phyloP scores from a whole-genome alignment of 37 sponge, comb jelly and placozoan species.

The Chondrosia reniformis region DNA sequence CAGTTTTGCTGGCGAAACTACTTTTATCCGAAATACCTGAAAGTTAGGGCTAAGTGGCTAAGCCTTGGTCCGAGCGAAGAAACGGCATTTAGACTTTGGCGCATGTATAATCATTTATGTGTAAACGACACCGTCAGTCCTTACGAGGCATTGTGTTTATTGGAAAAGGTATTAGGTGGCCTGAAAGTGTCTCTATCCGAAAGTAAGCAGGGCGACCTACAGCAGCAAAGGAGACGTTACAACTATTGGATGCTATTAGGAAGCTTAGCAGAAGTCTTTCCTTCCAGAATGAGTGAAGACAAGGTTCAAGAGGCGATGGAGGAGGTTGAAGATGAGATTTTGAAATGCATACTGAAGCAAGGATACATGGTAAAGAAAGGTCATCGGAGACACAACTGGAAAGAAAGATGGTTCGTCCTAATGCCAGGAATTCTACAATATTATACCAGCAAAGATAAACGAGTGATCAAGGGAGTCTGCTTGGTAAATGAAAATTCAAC shows the following conservation, averaged over 20 bases:
- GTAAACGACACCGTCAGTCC: conserved; percentile 16
- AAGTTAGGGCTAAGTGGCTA: background rate
- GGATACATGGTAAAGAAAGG: conserved; percentile 10
- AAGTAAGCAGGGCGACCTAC: too few relatives aligned
- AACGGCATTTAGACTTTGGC: conserved; percentile 18
- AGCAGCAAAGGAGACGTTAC: background rate
- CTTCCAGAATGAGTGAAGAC: background rate
- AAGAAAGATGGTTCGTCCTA: conserved; percentile 16
- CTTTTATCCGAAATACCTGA: background rate
- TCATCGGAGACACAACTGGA: conserved; percentile 18
- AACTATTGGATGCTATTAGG: background rate
- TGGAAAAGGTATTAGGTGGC: background rate
- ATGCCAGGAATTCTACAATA: conserved; percentile 17
- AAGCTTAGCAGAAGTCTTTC: background rate
- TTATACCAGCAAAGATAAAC: background rate
- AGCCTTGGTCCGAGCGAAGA: conserved; percentile 18
- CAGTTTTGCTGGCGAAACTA: conserved; percentile 20
- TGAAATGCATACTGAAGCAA: background rate
- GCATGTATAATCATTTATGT: conserved; percentile 20
- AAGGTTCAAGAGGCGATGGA: background rate
- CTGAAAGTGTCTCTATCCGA: background rate
- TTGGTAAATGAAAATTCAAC: background rate
- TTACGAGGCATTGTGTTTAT: background rate
- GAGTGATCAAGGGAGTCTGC: conserved; percentile 5
- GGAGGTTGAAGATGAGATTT: conserved; percentile 4